Percentiles rank a stretch among this genome's conserved stretches.
phyloP scores from a whole-genome alignment of 2,113 vertebrate genomes.

The Pteropus alecto region DNA sequence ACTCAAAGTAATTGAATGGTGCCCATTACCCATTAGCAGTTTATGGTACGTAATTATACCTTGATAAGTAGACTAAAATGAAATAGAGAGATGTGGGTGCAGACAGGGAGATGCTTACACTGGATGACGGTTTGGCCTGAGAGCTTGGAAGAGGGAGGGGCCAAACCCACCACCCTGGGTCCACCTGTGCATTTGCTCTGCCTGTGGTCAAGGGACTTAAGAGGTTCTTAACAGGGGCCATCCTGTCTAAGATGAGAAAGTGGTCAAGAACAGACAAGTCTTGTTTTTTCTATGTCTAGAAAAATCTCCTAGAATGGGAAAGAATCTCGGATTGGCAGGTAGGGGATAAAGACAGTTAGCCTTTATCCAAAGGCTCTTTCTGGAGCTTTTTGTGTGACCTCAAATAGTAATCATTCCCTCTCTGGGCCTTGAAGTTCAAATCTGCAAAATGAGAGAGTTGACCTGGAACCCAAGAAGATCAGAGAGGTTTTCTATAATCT shows the following conservation, averaged over 20 bases:
- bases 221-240: neutral
- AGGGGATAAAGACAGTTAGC: neutral
- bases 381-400: neutral
- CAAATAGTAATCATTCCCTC: neutral
- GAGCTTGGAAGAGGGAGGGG: neutral
- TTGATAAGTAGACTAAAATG: neutral
- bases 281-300: neutral
- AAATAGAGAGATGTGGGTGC: neutral
- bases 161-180: too few relatives aligned
- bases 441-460: neutral
- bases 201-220: neutral
- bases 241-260: neutral
- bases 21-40: neutral
- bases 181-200: neutral
- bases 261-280: neutral
- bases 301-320: neutral
- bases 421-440: neutral
- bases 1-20: neutral
- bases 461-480: neutral
- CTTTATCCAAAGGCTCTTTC: neutral
- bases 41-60: neutral
- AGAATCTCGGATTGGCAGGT: neutral
- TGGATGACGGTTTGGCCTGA: neutral
- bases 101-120: neutral
- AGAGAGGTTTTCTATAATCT: neutral